Base-by-base conservation (phyloP, 2,797 vertebrate genomes). In the Ctenochaetus hawaiiensis region DNA sequence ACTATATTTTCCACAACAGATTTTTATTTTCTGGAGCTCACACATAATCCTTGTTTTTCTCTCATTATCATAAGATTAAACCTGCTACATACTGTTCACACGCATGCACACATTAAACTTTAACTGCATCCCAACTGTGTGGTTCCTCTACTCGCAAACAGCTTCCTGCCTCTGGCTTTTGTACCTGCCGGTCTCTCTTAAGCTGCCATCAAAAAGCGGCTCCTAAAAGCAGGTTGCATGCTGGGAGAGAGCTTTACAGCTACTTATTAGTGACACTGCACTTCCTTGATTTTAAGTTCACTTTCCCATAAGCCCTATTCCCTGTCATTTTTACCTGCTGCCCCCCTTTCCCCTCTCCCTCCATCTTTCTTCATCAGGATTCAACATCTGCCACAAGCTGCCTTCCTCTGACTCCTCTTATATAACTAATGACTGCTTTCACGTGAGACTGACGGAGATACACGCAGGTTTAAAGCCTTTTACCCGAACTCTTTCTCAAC, bases 121-220 rank as follows among this genome's bases (percentile, higher is more conserved):
- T 79, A 59, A 88, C 68, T 47, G 54, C 65, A 43, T 67, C 63
- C 48, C 9, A 53, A 78, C 45, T 22, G 51, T 34, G 56, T 43
- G 11, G 79, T 77, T 76, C 37, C 62, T 71, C 45, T 82, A 49
- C 54, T 16, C 10, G n/a, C 65, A 79, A 89, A 83, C 81, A 63
- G 54, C 79, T 85, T 80, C 81, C 73, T 65, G 80, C 56, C 61
- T 70, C 44, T 72, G 52, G 67, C 34, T 62, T 67, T 59, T 61
- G 63, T 53, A 83, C 80, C 68, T 67, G 73, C 89, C 81, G 75
- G 56, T 43, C 64, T 84, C 59, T 85, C 37, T 57, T 79, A 68
- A 60, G 76, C 68, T 39, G 72, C 61, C 48, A 54, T 78, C 63
- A 81, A 69, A 67, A 53, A 75, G 44, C 77, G 57, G 58, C 48